Evolutionary conservation across 2,888 invertebrate genomes (phyloP).

Genomic region (Aleiodes alternator): DNA sequence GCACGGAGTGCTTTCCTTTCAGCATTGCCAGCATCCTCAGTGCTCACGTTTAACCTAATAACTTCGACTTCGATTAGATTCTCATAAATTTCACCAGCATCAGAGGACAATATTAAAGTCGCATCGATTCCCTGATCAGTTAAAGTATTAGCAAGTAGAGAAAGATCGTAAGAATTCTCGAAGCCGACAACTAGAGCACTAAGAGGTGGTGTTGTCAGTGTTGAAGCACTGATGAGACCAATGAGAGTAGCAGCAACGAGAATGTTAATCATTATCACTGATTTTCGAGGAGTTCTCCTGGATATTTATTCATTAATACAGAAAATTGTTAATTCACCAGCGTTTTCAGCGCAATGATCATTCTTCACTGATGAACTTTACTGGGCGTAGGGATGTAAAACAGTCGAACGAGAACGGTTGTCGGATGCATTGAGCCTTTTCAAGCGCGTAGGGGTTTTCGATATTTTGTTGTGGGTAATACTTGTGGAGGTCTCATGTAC

Average conservation of each 20-base stretch:
- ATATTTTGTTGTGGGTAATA: neutral
- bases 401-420: neutral
- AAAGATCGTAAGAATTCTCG: slow-evolving; percentile 69
- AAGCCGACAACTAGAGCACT: slow-evolving; percentile 69
- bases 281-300: neutral
- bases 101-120: slow-evolving; percentile 63
- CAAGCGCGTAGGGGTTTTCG: slow-evolving; percentile 7
- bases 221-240: slow-evolving; percentile 59
- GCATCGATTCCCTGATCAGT: slow-evolving; percentile 69
- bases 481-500: slow-evolving; percentile 5
- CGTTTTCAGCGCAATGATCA: neutral
- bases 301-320: too few species aligned
- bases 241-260: slow-evolving; percentile 45
- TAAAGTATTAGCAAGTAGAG: slow-evolving; percentile 69
- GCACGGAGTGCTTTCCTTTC: slow-evolving; percentile 61
- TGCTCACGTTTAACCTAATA: slow-evolving; percentile 56
- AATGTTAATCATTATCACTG: slow-evolving; percentile 35
- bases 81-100: slow-evolving; percentile 64
- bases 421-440: neutral
- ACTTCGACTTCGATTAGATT: slow-evolving; percentile 67
- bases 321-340: neutral
- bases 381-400: slow-evolving; percentile 2
- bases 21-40: slow-evolving; percentile 47
- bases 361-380: neutral
- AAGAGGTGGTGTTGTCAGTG: slow-evolving; percentile 64